Evolutionary conservation across 1,140 invertebrate genomes (phyloP).

Genomic region (Papilio helenus): DNA sequence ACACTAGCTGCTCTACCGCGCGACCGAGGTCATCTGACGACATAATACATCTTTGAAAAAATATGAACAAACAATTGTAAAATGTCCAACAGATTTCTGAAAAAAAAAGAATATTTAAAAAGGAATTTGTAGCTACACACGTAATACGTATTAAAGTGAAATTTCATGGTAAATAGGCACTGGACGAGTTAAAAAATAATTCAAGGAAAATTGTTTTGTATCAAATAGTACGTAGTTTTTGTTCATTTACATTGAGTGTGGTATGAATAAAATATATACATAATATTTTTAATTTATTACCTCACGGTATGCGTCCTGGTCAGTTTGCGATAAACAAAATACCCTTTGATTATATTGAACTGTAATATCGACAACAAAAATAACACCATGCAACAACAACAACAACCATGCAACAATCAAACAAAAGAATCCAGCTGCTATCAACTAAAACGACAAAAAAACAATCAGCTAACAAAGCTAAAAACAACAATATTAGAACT

Average conservation of each 20-base stretch:
- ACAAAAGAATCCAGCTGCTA: conserved; percentile 10
- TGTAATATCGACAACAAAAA: conserved; percentile 40
- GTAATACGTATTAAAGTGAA: no score
- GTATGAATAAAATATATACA: conserved; percentile 26
- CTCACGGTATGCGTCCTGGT: conserved; percentile 79
- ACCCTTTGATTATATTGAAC: conserved; percentile 36
- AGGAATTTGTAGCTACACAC: no score
- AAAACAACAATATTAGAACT: neutral
- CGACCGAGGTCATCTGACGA: conserved; percentile 90
- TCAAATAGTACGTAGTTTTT: neutral
- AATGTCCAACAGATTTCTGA: neutral
- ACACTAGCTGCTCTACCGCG: conserved; percentile 93
- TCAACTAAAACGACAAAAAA: conserved; percentile 37
- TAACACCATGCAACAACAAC: conserved; percentile 26
- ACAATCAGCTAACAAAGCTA: conserved; percentile 31
- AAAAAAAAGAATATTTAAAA: no score
- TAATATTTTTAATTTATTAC: conserved; percentile 53
- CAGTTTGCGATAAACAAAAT: conserved; percentile 40
- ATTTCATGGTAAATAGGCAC: no score
- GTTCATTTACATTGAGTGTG: neutral
- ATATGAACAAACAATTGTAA: neutral
- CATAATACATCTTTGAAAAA: conserved; percentile 22
- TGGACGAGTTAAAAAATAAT: no score
- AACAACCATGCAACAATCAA: conserved; percentile 44
- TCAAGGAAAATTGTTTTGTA: no score